Conservation (phyloP, 2,113 vertebrate genomes). For the Neolamprologus cancellatus region DNA sequence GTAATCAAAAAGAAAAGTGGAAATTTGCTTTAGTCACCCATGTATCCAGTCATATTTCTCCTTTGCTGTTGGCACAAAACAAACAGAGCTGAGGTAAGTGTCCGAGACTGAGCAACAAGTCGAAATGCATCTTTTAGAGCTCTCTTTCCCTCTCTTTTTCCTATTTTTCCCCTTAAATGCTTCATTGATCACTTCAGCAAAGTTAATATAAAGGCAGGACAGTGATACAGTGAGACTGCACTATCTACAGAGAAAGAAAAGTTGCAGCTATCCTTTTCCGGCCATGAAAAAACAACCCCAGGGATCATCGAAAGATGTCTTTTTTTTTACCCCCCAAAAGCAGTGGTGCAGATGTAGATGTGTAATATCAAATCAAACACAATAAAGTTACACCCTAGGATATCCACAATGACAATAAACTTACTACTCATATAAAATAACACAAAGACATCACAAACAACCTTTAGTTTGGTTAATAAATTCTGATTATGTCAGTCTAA, state of each 20-base stretch:
- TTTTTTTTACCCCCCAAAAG: conserved; percentile 26
- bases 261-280: conserved; percentile 23
- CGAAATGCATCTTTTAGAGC: conserved; percentile 42
- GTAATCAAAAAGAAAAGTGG: conserved; percentile 1
- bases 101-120: conserved; percentile 35
- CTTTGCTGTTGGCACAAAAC: conserved; percentile 53
- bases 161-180: conserved; percentile 53
- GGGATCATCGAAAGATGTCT: conserved; percentile 20
- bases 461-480: conserved; percentile 73
- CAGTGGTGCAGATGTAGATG: conserved; percentile 65
- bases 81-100: conserved; percentile 59
- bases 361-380: conserved; percentile 60
- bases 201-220: conserved; percentile 17
- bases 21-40: not conserved
- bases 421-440: conserved; percentile 66
- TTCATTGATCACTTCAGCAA: conserved; percentile 37
- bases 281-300: conserved; percentile 21
- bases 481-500: conserved; percentile 51
- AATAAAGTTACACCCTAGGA: conserved; percentile 60
- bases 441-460: conserved; percentile 48
- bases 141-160: conserved; percentile 65
- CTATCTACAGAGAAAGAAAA: conserved; percentile 27
- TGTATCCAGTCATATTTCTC: not conserved
- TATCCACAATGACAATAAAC: conserved; percentile 46
- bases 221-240: conserved; percentile 15